Conservation (phyloP, 2,888 invertebrate genomes). For the Cephus pulcher region DNA sequence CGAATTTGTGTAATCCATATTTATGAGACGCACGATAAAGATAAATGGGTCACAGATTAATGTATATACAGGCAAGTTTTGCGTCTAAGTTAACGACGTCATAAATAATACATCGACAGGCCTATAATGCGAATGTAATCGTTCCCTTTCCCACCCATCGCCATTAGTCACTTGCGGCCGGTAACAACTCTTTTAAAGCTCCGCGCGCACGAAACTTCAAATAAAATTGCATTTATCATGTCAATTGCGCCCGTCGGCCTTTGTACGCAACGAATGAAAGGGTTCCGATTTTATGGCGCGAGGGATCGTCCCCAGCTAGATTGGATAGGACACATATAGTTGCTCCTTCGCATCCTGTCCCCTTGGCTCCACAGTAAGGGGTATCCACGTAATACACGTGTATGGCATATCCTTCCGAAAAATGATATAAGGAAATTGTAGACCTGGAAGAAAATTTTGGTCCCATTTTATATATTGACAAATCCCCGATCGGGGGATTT, state of each 20-base stretch:
- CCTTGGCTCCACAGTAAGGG: background rate
- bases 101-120: constrained; percentile 48
- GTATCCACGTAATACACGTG: background rate
- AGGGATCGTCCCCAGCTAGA: background rate
- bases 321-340: background rate
- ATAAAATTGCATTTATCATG: constrained; percentile 51
- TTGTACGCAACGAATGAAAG: background rate
- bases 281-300: background rate
- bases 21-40: constrained; percentile 18
- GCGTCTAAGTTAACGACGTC: constrained; percentile 39
- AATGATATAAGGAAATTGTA: background rate
- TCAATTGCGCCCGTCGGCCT: constrained; percentile 34
- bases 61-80: constrained; percentile 27
- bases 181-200: constrained; percentile 36
- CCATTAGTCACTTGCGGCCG: constrained; percentile 34
- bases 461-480: background rate
- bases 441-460: background rate
- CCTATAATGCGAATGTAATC: constrained; percentile 42
- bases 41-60: constrained; percentile 32
- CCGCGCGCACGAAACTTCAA: constrained; percentile 34
- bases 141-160: constrained; percentile 22
- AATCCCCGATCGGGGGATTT: background rate
- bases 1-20: constrained; percentile 41
- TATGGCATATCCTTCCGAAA: background rate
- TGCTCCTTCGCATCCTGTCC: background rate